Conservation (phyloP, 2,113 vertebrate genomes). For the Pavo muticus region DNA sequence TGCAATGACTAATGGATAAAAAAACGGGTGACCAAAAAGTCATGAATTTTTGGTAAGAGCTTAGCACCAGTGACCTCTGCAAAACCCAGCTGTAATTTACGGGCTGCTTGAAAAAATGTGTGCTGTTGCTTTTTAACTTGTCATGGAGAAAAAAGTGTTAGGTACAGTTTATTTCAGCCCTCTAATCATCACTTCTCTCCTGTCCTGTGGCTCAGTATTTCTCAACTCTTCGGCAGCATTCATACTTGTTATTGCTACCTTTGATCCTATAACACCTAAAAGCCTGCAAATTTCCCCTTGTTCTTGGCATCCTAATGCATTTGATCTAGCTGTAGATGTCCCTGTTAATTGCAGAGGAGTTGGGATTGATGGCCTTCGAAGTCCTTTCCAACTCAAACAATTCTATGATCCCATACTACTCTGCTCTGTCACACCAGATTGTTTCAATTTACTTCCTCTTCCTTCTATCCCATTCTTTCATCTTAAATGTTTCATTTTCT, state of each 20-base stretch:
- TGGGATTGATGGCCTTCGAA: no score
- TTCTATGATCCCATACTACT: background rate
- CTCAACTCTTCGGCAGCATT: background rate
- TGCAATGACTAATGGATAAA: background rate
- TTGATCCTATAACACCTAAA: background rate
- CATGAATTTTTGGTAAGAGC: background rate
- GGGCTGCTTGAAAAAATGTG: background rate
- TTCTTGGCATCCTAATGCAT: background rate
- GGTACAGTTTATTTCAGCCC: rapidly evolving
- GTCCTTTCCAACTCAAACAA: no score
- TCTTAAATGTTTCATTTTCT: no score
- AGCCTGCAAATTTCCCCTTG: background rate
- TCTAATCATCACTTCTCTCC: background rate
- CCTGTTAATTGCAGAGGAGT: no score
- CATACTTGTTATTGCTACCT: background rate
- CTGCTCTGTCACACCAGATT: background rate
- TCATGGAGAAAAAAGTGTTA: background rate
- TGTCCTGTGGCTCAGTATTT: background rate
- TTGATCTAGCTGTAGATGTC: no score
- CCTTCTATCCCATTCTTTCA: no score
- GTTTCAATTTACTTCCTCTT: background rate
- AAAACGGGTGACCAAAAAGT: background rate
- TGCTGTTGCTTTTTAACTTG: background rate
- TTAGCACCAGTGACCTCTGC: background rate
- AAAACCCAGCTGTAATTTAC: background rate